phyloP scores from a whole-genome alignment of 53 echinoderm and acorn worm genomes.

The Antedon mediterranea region DNA sequence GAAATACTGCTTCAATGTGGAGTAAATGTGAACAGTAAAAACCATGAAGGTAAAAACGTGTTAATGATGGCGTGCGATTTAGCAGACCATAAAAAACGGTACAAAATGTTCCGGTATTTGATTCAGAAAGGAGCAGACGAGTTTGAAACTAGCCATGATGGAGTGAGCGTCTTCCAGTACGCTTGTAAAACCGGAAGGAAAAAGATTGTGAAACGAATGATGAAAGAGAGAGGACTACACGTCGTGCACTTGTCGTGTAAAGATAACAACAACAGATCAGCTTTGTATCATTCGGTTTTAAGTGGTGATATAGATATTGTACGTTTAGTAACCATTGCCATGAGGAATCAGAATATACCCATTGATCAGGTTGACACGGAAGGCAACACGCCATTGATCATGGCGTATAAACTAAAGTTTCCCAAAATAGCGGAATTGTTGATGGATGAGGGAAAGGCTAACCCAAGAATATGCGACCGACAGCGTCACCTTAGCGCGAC shows the following conservation, averaged over 20 bases:
- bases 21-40: conserved; percentile 43
- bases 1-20: conserved; percentile 41
- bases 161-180: conserved; percentile 65
- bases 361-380: conserved; percentile 51
- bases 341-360: conserved; percentile 33
- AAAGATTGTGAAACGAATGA: conserved; percentile 33
- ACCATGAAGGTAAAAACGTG: conserved; percentile 45
- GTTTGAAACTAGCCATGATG: conserved; percentile 38
- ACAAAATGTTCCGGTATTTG: conserved; percentile 65
- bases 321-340: conserved; percentile 22
- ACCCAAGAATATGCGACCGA: conserved; percentile 62
- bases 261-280: conserved; percentile 38
- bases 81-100: conserved; percentile 39
- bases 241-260: conserved; percentile 45
- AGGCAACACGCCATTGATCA: conserved; percentile 58
- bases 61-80: conserved; percentile 47
- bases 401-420: conserved; percentile 40
- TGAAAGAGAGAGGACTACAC: conserved; percentile 31
- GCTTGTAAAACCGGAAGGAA: conserved; percentile 40
- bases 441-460: conserved; percentile 44
- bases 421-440: conserved; percentile 36
- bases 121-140: conserved; percentile 46
- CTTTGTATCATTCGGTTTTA: conserved; percentile 52
- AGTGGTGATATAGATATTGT: conserved; percentile 42
- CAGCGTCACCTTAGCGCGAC: conserved; percentile 55